Evolutionary conservation across 2,797 vertebrate species (phyloP).

Genomic region (Halcyon leucocephala): DNA sequence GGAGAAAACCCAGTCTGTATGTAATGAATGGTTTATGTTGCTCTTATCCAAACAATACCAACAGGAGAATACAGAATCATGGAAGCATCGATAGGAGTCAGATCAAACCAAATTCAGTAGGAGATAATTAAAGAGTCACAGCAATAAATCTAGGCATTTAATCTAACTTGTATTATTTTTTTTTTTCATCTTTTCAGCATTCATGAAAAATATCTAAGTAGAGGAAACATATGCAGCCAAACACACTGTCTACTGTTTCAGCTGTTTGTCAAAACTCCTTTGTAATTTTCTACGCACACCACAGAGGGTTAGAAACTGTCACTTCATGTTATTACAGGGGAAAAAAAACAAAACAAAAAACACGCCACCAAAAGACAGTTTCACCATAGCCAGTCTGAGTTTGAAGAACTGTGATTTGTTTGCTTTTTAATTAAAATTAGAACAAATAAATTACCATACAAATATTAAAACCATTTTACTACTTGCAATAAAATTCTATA

Average conservation of each 20-base stretch:
- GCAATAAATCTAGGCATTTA: neutral
- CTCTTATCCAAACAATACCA: neutral
- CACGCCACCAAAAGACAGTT: neutral
- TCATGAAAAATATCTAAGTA: neutral
- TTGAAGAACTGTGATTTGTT: neutral
- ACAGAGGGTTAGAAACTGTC: neutral
- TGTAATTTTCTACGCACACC: neutral
- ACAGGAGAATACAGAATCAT: rapidly evolving
- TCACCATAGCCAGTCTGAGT: neutral
- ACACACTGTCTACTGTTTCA: neutral
- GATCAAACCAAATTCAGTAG: neutral
- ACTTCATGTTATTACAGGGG: neutral
- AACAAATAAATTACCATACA: neutral
- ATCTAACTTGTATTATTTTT: neutral
- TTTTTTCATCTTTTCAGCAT: neutral
- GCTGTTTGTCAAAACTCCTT: neutral
- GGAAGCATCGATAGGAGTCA: neutral
- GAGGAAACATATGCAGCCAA: neutral
- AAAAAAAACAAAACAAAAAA: no score
- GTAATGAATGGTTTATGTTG: rapidly evolving
- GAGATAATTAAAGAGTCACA: neutral
- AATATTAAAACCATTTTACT: neutral
- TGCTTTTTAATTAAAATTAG: neutral
- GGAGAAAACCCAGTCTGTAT: neutral
- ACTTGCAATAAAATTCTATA: neutral